A percentile compares a stretch with the other conserved stretches of the same genome.
Conservation (phyloP, 2,113 vertebrate species). For the Chamaetylas fuelleborni region DNA sequence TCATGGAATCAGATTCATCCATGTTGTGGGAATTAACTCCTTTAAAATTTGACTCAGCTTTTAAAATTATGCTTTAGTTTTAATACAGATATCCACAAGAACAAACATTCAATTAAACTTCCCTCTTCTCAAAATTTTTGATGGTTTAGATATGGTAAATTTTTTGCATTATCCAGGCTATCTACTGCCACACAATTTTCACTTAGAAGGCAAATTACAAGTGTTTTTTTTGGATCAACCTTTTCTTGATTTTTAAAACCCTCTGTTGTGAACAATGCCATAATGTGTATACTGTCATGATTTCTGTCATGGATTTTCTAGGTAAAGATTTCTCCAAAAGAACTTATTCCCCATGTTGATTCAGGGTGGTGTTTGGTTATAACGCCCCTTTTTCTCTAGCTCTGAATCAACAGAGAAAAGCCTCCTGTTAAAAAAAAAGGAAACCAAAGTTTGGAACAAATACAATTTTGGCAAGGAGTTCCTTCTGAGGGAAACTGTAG, state of each 20-base stretch:
- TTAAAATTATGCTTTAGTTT: background rate
- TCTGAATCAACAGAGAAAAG: slow-evolving; percentile 30
- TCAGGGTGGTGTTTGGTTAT: background rate
- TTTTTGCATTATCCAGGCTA: background rate
- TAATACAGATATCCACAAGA: background rate
- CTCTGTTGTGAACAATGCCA: background rate
- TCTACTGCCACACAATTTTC: background rate
- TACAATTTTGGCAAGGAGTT: background rate
- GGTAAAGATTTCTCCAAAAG: background rate
- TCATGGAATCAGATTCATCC: background rate
- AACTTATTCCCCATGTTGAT: background rate
- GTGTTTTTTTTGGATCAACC: background rate
- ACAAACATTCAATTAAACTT: background rate
- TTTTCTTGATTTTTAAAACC: background rate
- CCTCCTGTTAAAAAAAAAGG: slow-evolving; percentile 11
- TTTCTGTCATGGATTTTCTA: background rate
- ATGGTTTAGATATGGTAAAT: background rate
- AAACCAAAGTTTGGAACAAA: slow-evolving; percentile 45
- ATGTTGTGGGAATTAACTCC: background rate
- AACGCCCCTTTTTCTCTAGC: background rate
- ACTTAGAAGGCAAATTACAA: background rate
- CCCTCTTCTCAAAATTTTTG: background rate
- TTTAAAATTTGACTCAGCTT: background rate
- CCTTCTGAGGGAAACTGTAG: slow-evolving; percentile 33
- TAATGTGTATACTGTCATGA: background rate